Conservation (phyloP, 2,797 vertebrate species). For the Ceryle rudis region DNA sequence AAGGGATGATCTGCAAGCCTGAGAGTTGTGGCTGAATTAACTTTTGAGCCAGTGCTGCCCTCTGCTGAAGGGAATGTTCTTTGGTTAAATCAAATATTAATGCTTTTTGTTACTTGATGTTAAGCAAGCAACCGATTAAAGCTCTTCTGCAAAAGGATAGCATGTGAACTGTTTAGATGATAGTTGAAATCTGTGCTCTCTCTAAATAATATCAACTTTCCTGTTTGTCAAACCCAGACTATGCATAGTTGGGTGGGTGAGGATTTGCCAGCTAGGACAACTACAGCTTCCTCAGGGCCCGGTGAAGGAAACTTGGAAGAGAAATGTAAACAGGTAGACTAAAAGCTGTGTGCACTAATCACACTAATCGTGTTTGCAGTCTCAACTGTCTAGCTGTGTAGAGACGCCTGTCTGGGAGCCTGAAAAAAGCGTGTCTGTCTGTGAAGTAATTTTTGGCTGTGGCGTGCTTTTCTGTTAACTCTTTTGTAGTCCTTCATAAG, state of each 20-base stretch:
- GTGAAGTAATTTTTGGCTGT: constrained; percentile 35
- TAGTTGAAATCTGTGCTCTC: not conserved
- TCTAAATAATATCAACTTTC: constrained; percentile 65
- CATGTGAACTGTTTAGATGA: not conserved
- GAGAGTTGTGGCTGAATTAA: not conserved
- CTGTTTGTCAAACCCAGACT: constrained; percentile 82
- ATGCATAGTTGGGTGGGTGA: constrained; percentile 92
- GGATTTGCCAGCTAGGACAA: constrained; percentile 89
- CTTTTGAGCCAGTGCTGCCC: not conserved
- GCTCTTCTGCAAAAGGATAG: not conserved
- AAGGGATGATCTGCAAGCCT: not conserved
- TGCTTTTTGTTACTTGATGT: not conserved
- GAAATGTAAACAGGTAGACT: constrained; percentile 96
- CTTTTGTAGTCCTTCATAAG: not conserved
- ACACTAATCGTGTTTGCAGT: constrained; percentile 70
- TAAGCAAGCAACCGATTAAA: not conserved
- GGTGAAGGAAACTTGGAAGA: constrained; percentile 93
- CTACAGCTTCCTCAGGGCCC: constrained; percentile 86
- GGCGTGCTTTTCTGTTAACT: constrained; percentile 28
- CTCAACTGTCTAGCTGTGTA: constrained; percentile 30
- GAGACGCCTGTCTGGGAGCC: not conserved
- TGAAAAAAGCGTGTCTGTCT: constrained; percentile 1
- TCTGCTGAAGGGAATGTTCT: not conserved
- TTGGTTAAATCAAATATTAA: not conserved
- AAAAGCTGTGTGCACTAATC: constrained; percentile 74